Evolutionary conservation across 2,888 invertebrate species (phyloP), one percentile per base, ranked within the genome.

Genomic region (Lochmaea crataegi): DNA sequence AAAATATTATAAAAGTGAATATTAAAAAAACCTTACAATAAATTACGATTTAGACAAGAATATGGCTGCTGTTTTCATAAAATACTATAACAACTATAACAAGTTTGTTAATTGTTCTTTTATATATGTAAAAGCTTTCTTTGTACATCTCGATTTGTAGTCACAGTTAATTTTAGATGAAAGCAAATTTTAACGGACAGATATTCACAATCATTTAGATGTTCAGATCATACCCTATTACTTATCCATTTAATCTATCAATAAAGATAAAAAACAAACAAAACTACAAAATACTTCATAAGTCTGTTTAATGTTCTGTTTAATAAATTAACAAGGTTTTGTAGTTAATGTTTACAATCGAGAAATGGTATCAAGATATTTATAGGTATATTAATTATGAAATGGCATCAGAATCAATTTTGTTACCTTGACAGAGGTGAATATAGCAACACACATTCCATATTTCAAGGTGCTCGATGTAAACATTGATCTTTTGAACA

Each of bases 401-500:
- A 66, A 66, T 41, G 56, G 38, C 41, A 56, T 56, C 56, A 10
- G 14, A 66, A 66, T 66, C 66, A 57, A 66, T 66, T 56, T 38
- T 41, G 57, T 66, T 66, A 66, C 66, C 66, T 66, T 66, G 66
- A 66, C 65, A 65, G n/a, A 65, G 48, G 56, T 16, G 42, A 38
- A 41, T 66, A 66, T 57, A 32, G 22, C 56, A 66, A 66, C 66
- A n/a, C 38, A 56, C 14, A 38, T 53, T 32, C 32, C 53, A 26
- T 32, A 38, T 65, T 66, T 66, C 66, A 66, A 66, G 66, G 66
- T 51, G 38, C 12, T 57, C n/a, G 22, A n/a, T 57, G 41, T 42
- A 56, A 66, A 66, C 42, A 57, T 66, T 66, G 56, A 66, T 41
- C 14, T 12, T 56, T 57, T 66, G 41, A 57, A 14, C 18, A 10